Base-by-base conservation (phyloP, 2,113 vertebrate species). In the Marmota monax region DNA sequence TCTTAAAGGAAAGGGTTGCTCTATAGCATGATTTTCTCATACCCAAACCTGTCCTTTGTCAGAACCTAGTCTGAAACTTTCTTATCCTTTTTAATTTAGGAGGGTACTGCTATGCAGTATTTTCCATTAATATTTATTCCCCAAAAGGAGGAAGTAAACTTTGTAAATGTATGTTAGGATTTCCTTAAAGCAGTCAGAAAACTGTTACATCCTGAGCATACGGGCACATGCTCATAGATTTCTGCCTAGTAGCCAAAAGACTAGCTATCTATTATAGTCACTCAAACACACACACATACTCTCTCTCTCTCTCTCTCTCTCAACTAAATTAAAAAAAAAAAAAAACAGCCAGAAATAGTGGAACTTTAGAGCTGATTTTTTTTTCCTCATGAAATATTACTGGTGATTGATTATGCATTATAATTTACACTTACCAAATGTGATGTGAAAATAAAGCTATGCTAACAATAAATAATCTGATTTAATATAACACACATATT, bases 161-260 rank as follows among this genome's bases (percentile, higher is more conserved):
- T 91, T 65, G 70, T 14, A 86, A 48, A 58, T 9, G 23, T 32
- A 58, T 51, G 34, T 37, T 69, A 86, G 27, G 84, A 32, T 93
- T 76, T 93, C 39, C 29, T 80, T 53, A 11, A 23, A 10, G 42
- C 45, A 42, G 16, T 14, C 56, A 82, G 42, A 63, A 63, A 83
- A 70, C 1, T 83, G 32, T 85, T 58, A n/a, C 16, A 74, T n/a
- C 7, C 58, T 42, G 32, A 89, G 37, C 42, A 90, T 65, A 61
- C 1, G 34, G 42, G 76, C 5, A 20, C 13, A 17, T 3, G 48
- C 51, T 56, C 29, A 23, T 14, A 13, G 48, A 56, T 69, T 73
- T 77, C 61, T 65, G 2, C 93, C 93, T 89, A 70, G 83, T 94
- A 96, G 58, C 2, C 32, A 22, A 65, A 87, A 29, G 84, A 67